Conservation (phyloP, 2,113 vertebrate species). For the Notarius lentiginosus region DNA sequence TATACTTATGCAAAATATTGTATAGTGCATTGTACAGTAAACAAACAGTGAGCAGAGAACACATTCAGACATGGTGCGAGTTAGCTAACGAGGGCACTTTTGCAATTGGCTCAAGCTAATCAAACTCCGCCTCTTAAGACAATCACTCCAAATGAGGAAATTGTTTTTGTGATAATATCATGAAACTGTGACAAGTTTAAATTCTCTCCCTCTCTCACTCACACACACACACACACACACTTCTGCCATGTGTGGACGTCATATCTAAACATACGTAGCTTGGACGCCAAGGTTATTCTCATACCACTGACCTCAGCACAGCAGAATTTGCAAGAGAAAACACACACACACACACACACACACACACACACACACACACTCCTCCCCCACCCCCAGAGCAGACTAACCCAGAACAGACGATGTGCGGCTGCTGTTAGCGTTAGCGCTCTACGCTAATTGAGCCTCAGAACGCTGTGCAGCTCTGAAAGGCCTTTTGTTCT, state of each 20-base stretch:
- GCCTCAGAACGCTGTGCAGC: conserved; percentile 50
- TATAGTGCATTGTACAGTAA: neutral
- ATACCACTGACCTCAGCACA: conserved; percentile 62
- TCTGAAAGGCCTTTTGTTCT: conserved; percentile 75
- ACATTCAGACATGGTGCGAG: neutral
- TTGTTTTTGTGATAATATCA: neutral
- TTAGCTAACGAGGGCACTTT: neutral
- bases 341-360: conserved; percentile 32
- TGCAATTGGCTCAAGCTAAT: neutral
- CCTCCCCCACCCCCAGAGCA: neutral
- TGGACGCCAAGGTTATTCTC: conserved; percentile 57
- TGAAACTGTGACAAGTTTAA: neutral
- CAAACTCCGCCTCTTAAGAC: neutral
- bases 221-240: neutral
- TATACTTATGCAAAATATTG: too few species aligned
- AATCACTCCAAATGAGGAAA: neutral
- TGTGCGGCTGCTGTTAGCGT: conserved; percentile 22
- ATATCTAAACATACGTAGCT: conserved; percentile 24
- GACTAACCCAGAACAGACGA: conserved; percentile 35
- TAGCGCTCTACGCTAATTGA: conserved; percentile 27
- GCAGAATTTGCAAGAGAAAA: conserved; percentile 58
- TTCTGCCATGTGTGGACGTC: neutral
- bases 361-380: conserved; percentile 30
- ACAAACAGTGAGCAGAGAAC: too few species aligned
- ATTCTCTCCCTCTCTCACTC: neutral